These are phyloP conservation scores for Rhyzopertha dominica DNA, from an alignment of 1,140 invertebrate genomes.

Conservation along the genomic window DNA sequence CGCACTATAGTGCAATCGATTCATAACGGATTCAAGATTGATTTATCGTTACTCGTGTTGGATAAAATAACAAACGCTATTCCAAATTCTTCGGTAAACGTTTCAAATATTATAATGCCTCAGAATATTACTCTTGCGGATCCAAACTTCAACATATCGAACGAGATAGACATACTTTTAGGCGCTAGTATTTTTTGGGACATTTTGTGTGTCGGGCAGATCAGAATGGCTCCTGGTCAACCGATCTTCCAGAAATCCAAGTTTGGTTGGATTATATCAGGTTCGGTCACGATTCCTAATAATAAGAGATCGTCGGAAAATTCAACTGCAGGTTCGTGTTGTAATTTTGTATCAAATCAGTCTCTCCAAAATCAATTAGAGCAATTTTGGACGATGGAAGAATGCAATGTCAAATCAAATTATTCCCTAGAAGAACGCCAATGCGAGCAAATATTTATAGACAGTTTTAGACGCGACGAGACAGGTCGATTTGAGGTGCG, in stretches of 20 bases:
- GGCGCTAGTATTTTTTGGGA: background rate
- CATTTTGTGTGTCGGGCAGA: slow-evolving; percentile 1
- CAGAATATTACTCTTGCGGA: slow-evolving; percentile 2
- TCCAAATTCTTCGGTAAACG: background rate
- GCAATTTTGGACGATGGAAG: background rate
- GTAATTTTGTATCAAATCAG: background rate
- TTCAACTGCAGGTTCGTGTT: background rate
- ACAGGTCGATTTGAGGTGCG: background rate
- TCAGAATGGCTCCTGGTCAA: background rate
- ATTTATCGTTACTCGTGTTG: background rate
- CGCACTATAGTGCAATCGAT: background rate
- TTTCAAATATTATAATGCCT: background rate
- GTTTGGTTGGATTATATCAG: slow-evolving; percentile 1
- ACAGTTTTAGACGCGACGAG: background rate
- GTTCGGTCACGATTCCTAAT: background rate
- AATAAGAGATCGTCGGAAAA: no score
- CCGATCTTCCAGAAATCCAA: background rate
- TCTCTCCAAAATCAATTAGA: background rate
- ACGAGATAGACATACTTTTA: background rate
- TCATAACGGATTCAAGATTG: background rate
- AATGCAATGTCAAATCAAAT: background rate
- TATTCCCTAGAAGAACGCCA: slow-evolving; percentile 1
- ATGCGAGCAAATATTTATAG: background rate
- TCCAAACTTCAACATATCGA: slow-evolving; percentile 4
- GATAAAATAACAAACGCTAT: background rate